These are phyloP conservation scores for Drosophila nigritarsus DNA, from an alignment of 2,888 invertebrate species.

Conservation along the genomic window DNA sequence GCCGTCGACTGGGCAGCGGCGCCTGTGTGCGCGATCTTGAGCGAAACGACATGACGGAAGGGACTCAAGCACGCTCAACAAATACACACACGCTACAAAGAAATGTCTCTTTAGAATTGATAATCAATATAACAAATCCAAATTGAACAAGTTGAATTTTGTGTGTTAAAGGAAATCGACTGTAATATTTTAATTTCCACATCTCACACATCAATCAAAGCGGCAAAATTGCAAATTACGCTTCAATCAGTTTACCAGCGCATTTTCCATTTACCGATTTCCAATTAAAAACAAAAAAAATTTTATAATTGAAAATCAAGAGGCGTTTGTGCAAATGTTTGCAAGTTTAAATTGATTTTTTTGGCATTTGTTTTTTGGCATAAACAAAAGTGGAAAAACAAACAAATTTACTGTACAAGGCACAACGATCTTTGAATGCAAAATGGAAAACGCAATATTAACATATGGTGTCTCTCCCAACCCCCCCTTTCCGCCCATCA, in stretches of 20 bases:
- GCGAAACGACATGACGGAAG: slow-evolving; percentile 84
- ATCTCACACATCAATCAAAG: slow-evolving; percentile 40
- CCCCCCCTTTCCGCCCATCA: not conserved
- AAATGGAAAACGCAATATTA: slow-evolving; percentile 72
- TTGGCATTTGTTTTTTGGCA: slow-evolving; percentile 46
- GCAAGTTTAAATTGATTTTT: slow-evolving; percentile 36
- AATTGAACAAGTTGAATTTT: not conserved
- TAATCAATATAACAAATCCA: not conserved
- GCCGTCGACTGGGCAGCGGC: slow-evolving; percentile 85
- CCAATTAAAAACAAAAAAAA: not conserved
- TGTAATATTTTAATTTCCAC: slow-evolving; percentile 11
- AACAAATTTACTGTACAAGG: slow-evolving; percentile 54
- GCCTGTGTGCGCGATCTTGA: slow-evolving; percentile 84
- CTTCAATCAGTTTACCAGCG: slow-evolving; percentile 19
- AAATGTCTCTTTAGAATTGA: slow-evolving; percentile 10
- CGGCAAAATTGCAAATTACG: slow-evolving; percentile 44
- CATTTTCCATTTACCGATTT: slow-evolving; percentile 12
- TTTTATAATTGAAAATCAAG: slow-evolving; percentile 31
- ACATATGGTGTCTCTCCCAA: slow-evolving; percentile 62
- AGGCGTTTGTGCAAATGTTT: slow-evolving; percentile 47
- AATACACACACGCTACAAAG: slow-evolving; percentile 22
- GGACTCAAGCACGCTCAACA: not conserved
- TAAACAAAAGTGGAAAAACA: slow-evolving; percentile 73
- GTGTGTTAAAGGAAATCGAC: not conserved
- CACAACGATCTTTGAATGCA: slow-evolving; percentile 46